phyloP scores from a whole-genome alignment of 2,797 vertebrate species.

The Galago senegalensis region DNA sequence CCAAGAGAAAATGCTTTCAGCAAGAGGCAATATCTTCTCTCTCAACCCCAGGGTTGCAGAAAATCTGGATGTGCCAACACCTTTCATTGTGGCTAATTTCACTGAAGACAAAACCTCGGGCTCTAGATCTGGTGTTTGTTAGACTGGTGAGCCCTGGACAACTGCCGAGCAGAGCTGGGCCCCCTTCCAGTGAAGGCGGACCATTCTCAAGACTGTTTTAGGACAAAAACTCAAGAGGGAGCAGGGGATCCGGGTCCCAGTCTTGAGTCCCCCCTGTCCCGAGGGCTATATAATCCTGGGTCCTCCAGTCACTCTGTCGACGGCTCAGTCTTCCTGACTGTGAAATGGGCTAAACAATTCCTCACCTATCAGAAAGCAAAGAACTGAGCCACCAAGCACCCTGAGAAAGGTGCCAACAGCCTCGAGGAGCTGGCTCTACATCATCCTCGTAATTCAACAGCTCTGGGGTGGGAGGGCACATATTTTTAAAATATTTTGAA shows the following conservation, averaged over 20 bases:
- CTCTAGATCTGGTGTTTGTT: not conserved
- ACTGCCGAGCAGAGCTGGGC: accelerated
- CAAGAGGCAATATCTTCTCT: not conserved
- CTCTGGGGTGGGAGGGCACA: not conserved
- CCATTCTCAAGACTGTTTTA: not conserved
- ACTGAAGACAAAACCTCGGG: not conserved
- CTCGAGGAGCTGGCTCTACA: accelerated
- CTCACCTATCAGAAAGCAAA: not conserved
- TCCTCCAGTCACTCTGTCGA: not conserved
- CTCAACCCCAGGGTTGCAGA: accelerated
- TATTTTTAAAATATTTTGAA: not conserved
- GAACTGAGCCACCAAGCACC: accelerated
- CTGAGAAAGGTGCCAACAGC: accelerated
- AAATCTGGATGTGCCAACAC: accelerated
- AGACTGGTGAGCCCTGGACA: accelerated
- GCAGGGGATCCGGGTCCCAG: not conserved
- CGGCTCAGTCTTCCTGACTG: not conserved
- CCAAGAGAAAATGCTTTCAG: not conserved
- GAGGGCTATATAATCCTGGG: not conserved
- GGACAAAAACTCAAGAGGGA: not conserved
- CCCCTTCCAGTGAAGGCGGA: not conserved
- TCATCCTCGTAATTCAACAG: accelerated
- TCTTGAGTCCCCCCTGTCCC: too few species aligned
- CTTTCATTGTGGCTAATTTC: not conserved
- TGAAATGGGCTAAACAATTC: too few species aligned